phyloP scores from a whole-genome alignment of 2,113 vertebrate genomes.

The Poecile atricapillus region DNA sequence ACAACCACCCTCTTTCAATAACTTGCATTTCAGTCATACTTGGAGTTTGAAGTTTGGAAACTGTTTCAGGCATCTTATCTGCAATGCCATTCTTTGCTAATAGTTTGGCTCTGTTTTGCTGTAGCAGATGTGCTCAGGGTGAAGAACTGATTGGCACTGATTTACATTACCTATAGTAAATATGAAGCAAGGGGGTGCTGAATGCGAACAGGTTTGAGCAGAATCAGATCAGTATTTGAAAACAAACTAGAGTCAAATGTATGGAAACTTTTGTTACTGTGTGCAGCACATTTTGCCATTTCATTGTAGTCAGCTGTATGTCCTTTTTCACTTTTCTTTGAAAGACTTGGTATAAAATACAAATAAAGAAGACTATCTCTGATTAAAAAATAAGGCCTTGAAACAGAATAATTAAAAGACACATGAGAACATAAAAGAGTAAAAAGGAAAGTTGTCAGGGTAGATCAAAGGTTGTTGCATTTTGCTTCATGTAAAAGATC shows the following conservation, averaged over 20 bases:
- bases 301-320: background rate
- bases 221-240: rapidly evolving
- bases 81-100: background rate
- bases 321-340: background rate
- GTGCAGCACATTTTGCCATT: background rate
- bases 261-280: background rate
- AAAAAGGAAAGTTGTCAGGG: background rate
- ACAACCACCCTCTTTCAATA: background rate
- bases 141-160: background rate
- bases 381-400: background rate
- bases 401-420: background rate
- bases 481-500: background rate
- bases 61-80: background rate
- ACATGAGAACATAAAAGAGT: background rate
- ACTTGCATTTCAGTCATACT: background rate
- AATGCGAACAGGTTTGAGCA: background rate
- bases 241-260: background rate
- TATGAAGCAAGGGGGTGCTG: background rate
- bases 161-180: background rate
- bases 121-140: background rate
- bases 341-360: background rate
- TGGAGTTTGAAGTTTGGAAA: background rate
- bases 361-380: background rate
- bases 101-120: background rate
- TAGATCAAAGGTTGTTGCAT: background rate